These are phyloP conservation scores for Diacarnus erythraeanus DNA, from an alignment of 37 sponge, comb jelly and placozoan species.

Conservation along the genomic window DNA sequence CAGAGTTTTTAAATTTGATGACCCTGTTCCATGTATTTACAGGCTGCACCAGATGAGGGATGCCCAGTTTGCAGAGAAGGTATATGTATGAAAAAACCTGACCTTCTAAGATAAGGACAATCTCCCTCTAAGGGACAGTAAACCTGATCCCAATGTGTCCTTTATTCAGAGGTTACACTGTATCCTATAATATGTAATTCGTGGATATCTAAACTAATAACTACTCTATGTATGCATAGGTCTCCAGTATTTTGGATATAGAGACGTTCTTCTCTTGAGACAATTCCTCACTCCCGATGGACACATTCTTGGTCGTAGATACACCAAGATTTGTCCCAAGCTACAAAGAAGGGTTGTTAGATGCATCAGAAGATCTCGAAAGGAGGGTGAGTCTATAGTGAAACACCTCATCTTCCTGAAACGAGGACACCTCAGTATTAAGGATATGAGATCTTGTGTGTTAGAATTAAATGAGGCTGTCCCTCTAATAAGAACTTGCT, in stretches of 20 bases:
- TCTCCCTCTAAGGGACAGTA: no score
- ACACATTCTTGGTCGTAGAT: conserved; percentile 23
- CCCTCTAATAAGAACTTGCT: no score
- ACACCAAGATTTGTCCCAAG: conserved; percentile 58
- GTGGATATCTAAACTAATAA: no score
- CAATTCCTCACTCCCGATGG: conserved; percentile 69
- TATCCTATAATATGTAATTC: no score
- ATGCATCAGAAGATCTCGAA: conserved; percentile 46
- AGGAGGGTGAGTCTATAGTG: no score
- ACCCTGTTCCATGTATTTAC: background rate
- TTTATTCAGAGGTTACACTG: no score
- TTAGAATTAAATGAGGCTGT: no score
- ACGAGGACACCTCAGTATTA: no score
- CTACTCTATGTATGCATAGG: background rate
- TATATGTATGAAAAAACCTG: background rate
- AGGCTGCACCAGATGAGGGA: background rate
- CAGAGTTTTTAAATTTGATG: background rate
- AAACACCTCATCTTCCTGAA: no score
- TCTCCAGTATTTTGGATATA: conserved; percentile 70
- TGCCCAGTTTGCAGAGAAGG: conserved; percentile 5
- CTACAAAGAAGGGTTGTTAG: conserved; percentile 54
- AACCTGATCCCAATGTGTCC: no score
- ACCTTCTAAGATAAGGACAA: no score
- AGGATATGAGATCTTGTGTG: no score
- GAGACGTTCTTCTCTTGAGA: conserved; percentile 64